These are phyloP conservation scores for Amiota mariae DNA, from an alignment of 2,888 invertebrate species.

Conservation along the genomic window DNA sequence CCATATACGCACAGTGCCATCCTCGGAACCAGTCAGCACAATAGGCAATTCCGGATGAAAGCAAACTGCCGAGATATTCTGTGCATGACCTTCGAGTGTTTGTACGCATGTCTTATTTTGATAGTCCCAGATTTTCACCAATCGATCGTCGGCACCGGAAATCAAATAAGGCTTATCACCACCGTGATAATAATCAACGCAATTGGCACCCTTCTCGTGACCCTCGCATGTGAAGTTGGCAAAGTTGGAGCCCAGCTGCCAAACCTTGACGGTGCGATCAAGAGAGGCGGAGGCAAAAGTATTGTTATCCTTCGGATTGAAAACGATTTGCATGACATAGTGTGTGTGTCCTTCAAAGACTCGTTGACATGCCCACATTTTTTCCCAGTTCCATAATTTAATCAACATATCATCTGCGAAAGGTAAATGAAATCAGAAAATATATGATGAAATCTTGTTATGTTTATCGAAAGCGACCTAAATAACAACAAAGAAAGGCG, in stretches of 20 bases:
- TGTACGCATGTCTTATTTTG: conserved; percentile 99
- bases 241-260: conserved; percentile 98
- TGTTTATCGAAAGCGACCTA: neutral
- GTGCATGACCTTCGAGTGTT: conserved; percentile 96
- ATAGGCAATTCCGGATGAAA: conserved; percentile 99
- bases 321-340: conserved; percentile 99
- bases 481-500: neutral
- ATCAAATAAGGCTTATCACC: conserved; percentile 99
- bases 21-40: conserved; percentile 97
- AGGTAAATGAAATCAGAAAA: conserved; percentile 5
- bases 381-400: conserved; percentile 99
- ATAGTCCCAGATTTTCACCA: conserved; percentile 99
- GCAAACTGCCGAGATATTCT: conserved; percentile 95
- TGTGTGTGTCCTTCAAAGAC: conserved; percentile 99
- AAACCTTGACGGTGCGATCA: conserved; percentile 97
- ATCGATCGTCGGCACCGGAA: conserved; percentile 97
- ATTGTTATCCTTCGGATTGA: conserved; percentile 99
- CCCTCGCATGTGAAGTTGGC: conserved; percentile 99
- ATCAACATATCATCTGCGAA: conserved; percentile 95
- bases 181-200: conserved; percentile 98
- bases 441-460: neutral
- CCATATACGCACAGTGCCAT: conserved; percentile 98
- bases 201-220: conserved; percentile 99
- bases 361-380: conserved; percentile 97
- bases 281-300: conserved; percentile 99